Conservation (phyloP, 2,797 vertebrate species). For the Ara ararauna region DNA sequence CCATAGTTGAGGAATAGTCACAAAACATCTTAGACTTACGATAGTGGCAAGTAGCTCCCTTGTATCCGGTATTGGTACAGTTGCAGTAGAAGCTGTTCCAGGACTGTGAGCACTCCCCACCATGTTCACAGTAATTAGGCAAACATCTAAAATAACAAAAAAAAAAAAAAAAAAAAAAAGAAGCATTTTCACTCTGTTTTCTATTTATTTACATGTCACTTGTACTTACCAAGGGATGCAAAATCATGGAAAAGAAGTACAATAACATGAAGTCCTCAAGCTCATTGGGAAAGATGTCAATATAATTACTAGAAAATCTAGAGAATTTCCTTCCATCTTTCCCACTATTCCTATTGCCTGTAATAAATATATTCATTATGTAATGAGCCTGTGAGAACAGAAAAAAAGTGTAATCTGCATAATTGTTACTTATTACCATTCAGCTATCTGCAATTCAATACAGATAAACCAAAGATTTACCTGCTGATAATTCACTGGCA, state of each 20-base stretch:
- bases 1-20: background rate
- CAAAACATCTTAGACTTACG: slow-evolving; percentile 79
- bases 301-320: background rate
- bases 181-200: background rate
- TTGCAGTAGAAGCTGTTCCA: slow-evolving; percentile 93
- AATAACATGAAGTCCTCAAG: background rate
- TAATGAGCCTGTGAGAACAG: background rate
- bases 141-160: background rate
- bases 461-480: background rate
- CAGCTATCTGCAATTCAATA: background rate
- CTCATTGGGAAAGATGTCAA: background rate
- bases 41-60: slow-evolving; percentile 92
- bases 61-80: slow-evolving; percentile 91
- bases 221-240: background rate
- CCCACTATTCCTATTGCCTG: background rate
- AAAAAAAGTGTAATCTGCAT: background rate
- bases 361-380: background rate
- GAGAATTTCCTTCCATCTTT: background rate
- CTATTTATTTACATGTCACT: background rate
- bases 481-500: background rate
- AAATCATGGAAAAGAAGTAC: background rate
- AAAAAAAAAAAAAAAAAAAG: background rate
- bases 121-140: background rate
- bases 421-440: background rate
- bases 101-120: slow-evolving; percentile 90